A percentile compares a stretch with the other conserved stretches of the same genome.
These are phyloP conservation scores for Morone saxatilis DNA, from an alignment of 2,113 vertebrate species.

Conservation along the genomic window DNA sequence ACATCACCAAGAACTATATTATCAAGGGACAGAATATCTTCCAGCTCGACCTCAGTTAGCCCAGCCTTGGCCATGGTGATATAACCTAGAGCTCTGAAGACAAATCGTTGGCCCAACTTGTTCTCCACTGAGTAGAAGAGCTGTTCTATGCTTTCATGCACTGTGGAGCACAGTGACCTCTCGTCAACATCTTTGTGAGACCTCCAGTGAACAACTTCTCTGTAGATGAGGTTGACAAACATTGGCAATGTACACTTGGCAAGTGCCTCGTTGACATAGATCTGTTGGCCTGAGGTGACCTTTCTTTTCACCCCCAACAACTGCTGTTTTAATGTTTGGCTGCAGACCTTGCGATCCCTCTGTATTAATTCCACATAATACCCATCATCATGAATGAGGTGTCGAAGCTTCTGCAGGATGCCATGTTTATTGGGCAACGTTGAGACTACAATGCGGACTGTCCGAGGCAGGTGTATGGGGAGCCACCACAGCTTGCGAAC, in stretches of 20 bases:
- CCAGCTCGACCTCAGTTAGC: conserved; percentile 95
- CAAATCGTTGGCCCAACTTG: conserved; percentile 90
- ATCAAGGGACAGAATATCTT: conserved; percentile 97
- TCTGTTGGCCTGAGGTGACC: conserved; percentile 98
- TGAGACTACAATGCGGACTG: conserved; percentile 94
- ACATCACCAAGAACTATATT: conserved; percentile 94
- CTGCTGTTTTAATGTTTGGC: conserved; percentile 97
- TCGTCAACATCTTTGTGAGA: conserved; percentile 98
- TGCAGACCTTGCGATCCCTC: conserved; percentile 95
- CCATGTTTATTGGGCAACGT: conserved; percentile 98
- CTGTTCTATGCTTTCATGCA: conserved; percentile 98
- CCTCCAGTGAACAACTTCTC: conserved; percentile 95
- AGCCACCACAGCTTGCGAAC: conserved; percentile 99
- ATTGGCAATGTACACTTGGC: conserved; percentile 97
- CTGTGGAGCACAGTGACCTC: conserved; percentile 93
- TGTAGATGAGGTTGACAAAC: conserved; percentile 98
- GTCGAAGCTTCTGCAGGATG: conserved; percentile 95
- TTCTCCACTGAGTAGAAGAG: conserved; percentile 95
- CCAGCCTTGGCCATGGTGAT: conserved; percentile 97
- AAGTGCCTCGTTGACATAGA: conserved; percentile 97
- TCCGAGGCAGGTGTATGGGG: conserved; percentile 93
- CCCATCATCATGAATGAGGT: conserved; percentile 92
- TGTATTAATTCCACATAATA: conserved; percentile 93
- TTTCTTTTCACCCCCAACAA: conserved; percentile 94
- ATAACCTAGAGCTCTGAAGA: conserved; percentile 95